phyloP scores from a whole-genome alignment of 1,140 invertebrate genomes.

The Coelopa frigida region DNA sequence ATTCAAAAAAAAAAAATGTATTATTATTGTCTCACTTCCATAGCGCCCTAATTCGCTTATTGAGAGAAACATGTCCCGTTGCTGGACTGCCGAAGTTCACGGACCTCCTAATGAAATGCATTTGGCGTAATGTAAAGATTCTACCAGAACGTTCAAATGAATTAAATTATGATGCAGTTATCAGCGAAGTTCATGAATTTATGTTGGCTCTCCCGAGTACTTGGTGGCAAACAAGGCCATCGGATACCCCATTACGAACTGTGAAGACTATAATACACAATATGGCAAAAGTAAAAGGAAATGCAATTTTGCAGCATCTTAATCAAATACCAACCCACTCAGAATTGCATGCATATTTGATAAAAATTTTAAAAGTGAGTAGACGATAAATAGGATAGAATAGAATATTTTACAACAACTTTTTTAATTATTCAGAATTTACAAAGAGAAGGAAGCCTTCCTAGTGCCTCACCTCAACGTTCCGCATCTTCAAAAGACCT shows the following conservation, averaged over 20 bases:
- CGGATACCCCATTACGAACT: conserved; percentile 72
- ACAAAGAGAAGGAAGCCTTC: conserved; percentile 33
- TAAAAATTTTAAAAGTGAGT: conserved; percentile 64
- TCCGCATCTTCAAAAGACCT: conserved; percentile 33
- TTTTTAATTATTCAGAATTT: conserved; percentile 25
- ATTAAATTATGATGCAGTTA: conserved; percentile 65
- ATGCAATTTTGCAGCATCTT: conserved; percentile 67
- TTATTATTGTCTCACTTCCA: conserved; percentile 22
- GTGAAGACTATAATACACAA: conserved; percentile 88
- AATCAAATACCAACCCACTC: conserved; percentile 74
- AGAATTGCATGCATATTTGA: conserved; percentile 72
- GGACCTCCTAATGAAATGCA: conserved; percentile 81
- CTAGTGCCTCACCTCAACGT: conserved; percentile 31
- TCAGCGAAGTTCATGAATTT: conserved; percentile 71
- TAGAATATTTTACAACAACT: neutral
- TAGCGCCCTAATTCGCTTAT: conserved; percentile 66
- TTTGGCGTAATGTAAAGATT: conserved; percentile 73
- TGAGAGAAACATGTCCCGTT: conserved; percentile 67
- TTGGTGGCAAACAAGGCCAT: conserved; percentile 64
- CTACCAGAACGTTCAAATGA: conserved; percentile 64
- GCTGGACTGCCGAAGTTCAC: conserved; percentile 59
- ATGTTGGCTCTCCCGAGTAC: conserved; percentile 64
- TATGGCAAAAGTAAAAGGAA: conserved; percentile 69
- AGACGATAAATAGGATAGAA: conserved; percentile 10
- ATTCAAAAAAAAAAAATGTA: neutral